phyloP scores from a whole-genome alignment of 2,797 vertebrate species.

The Helostoma temminkii region DNA sequence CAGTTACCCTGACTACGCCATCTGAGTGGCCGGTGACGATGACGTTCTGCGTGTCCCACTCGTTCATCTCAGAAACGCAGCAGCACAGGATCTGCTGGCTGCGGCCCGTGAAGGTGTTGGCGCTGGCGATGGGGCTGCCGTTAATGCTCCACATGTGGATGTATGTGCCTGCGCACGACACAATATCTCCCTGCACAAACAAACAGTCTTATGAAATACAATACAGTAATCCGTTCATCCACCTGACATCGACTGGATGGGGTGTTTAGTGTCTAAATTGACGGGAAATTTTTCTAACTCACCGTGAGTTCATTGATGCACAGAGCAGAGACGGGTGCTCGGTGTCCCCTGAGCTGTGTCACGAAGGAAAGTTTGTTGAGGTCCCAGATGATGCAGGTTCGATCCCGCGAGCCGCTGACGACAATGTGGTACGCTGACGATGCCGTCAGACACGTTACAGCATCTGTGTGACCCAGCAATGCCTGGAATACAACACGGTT shows the following conservation, averaged over 20 bases:
- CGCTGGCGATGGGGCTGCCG: constrained; percentile 94
- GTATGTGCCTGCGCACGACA: constrained; percentile 95
- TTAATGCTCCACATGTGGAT: constrained; percentile 99
- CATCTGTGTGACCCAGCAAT: constrained; percentile 94
- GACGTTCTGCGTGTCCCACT: constrained; percentile 99
- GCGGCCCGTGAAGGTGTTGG: constrained; percentile 96
- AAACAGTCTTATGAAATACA: constrained; percentile 1
- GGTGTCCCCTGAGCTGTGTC: constrained; percentile 95
- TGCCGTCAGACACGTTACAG: constrained; percentile 92
- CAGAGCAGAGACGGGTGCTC: constrained; percentile 94
- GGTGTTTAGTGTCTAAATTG: not conserved
- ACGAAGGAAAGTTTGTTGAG: constrained; percentile 97
- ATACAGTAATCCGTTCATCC: not conserved
- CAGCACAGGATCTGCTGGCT: constrained; percentile 98
- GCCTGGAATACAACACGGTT: constrained; percentile 80
- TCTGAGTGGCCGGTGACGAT: constrained; percentile 98
- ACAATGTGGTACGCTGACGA: constrained; percentile 97
- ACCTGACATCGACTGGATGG: no score
- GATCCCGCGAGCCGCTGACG: constrained; percentile 95
- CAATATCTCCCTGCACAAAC: constrained; percentile 91
- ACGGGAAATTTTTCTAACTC: constrained; percentile 10
- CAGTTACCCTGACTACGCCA: constrained; percentile 92
- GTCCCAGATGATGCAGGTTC: constrained; percentile 99
- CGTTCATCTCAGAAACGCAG: constrained; percentile 98
- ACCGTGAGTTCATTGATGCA: constrained; percentile 98